A percentile compares a stretch with the other conserved stretches of the same genome.
Evolutionary conservation across 2,113 vertebrate genomes (phyloP).

Genomic region (Tiliqua scincoides): DNA sequence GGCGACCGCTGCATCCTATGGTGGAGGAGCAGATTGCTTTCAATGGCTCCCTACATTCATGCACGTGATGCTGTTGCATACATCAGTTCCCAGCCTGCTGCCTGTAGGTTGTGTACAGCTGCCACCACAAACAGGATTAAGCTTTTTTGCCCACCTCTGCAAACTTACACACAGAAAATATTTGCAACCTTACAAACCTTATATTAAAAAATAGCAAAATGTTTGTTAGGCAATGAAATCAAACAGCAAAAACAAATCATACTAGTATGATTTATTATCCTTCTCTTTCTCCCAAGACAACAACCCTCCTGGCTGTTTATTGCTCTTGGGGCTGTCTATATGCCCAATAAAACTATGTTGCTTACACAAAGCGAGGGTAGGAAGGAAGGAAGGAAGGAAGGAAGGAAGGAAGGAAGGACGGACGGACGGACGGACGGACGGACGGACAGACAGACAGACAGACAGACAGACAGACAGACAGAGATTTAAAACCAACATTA

Average conservation of each 20-base stretch:
- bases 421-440: too few species aligned
- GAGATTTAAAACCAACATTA: slow-evolving; percentile 69
- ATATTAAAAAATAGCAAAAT: slow-evolving; percentile 1
- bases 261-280: neutral
- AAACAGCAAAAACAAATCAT: neutral
- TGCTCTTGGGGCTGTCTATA: slow-evolving; percentile 53
- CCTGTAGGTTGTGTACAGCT: neutral
- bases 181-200: neutral
- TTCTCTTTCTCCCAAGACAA: slow-evolving; percentile 15
- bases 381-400: slow-evolving; percentile 28
- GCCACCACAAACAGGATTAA: neutral
- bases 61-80: neutral
- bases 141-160: neutral
- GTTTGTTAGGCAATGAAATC: slow-evolving; percentile 2
- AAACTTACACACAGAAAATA: neutral
- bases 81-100: neutral
- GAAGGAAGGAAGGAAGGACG: too few species aligned
- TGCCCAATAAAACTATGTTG: slow-evolving; percentile 66
- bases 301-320: slow-evolving; percentile 42
- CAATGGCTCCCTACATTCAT: neutral
- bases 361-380: slow-evolving; percentile 58
- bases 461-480: too few species aligned
- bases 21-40: neutral
- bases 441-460: too few species aligned
- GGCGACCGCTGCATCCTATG: too few species aligned